Evolutionary conservation across 2,888 invertebrate species (phyloP).

Genomic region (Odontothrips loti): DNA sequence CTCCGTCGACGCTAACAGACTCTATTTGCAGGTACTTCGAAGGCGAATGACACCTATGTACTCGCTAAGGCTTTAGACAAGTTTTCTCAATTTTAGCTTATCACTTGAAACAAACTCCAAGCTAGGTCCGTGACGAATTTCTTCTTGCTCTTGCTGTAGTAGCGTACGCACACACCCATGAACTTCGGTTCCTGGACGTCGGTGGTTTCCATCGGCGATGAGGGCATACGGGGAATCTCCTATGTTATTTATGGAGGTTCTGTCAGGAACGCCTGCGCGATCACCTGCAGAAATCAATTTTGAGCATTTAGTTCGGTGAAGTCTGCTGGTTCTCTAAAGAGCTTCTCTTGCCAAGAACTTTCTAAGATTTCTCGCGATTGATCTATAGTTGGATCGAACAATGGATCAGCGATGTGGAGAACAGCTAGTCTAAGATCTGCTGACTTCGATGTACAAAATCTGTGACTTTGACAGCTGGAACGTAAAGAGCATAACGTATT

Average conservation of each 20-base stretch:
- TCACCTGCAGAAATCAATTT: not conserved
- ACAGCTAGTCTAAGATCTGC: not conserved
- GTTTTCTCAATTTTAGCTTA: not conserved
- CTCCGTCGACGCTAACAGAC: not conserved
- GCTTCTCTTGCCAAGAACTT: not conserved
- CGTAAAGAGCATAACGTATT: too few relatives aligned
- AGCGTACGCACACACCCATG: not conserved
- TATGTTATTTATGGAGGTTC: not conserved
- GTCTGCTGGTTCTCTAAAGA: not conserved
- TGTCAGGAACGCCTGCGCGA: not conserved
- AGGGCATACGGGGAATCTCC: not conserved
- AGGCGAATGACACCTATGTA: not conserved
- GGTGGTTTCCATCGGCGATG: not conserved
- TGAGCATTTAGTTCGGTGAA: not conserved
- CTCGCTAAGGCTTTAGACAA: not conserved
- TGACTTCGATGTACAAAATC: not conserved
- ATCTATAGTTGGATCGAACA: not conserved
- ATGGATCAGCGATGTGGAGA: not conserved
- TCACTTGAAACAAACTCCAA: not conserved
- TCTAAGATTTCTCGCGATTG: not conserved
- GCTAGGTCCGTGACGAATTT: not conserved
- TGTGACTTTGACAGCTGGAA: not conserved
- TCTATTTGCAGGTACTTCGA: not conserved
- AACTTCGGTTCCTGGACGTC: not conserved
- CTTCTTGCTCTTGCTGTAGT: not conserved